Evolutionary conservation across 2,888 invertebrate genomes (phyloP).

Genomic region (Automeris io): DNA sequence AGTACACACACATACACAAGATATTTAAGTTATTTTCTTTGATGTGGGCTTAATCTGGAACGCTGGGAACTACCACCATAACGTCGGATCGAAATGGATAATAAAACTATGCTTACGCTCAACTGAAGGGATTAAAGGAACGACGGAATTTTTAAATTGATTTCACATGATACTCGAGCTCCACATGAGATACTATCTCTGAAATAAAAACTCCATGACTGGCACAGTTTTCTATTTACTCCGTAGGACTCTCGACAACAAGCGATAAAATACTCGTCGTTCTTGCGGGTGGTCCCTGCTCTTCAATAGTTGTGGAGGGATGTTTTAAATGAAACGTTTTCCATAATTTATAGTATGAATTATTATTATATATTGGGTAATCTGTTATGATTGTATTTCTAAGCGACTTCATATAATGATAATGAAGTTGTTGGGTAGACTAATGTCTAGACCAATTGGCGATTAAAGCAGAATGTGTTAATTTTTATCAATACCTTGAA

Average conservation of each 20-base stretch:
- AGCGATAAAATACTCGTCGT: constrained; percentile 9
- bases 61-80: background rate
- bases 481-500: no score
- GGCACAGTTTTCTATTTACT: constrained; percentile 24
- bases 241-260: constrained; percentile 23
- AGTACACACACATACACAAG: no score
- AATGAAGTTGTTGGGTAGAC: no score
- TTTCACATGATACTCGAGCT: constrained; percentile 21
- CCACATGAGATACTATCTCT: constrained; percentile 20
- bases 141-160: constrained; percentile 14
- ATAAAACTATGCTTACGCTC: constrained; percentile 4
- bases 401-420: no score
- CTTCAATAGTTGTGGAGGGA: constrained; percentile 7
- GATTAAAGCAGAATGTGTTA: no score
- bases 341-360: no score
- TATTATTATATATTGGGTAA: no score
- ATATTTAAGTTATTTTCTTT: background rate
- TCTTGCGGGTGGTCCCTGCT: constrained; percentile 21
- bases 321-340: constrained; percentile 9
- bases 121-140: background rate
- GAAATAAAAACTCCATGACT: constrained; percentile 20
- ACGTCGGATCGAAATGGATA: background rate
- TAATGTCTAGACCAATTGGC: no score
- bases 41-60: background rate
- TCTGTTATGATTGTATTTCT: no score